Base-by-base conservation (phyloP, 2,113 vertebrate species). In the Suncus etruscus region DNA sequence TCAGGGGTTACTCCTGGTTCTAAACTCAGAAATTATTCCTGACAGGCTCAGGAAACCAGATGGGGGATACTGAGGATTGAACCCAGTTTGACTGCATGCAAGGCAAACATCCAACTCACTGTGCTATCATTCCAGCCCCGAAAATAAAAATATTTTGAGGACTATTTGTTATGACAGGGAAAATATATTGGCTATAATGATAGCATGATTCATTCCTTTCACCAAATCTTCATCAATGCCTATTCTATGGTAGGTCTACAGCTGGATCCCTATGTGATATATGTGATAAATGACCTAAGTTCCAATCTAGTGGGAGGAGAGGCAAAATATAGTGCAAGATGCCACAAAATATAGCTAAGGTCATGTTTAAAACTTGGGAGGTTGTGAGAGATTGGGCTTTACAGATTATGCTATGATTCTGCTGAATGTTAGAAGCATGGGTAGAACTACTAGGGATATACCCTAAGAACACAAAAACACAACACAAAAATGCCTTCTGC, bases 121-220 rank as follows among this genome's bases (percentile, higher is more conserved):
- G 39, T 39, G 39, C 15, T 54, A 54, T 7, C 51, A 10, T 7
- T 54, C 51, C 58, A 74, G 3, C 3, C 50, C 22, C 32, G 79
- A 29, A 83, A 78, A 63, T 89, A 74, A 91, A 79, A 15, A 75
- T 86, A 68, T 32, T 25, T 86, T 61, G 12, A 72, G 45, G 69
- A 83, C 68, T 48, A 63, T 74, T 45, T 70, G 18, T 63, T 31
- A 18, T 79, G 20, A 50, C 47, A 32, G 16, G 86, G 79, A 84
- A 80, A 70, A 58, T 31, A 81, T 69, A 9, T 81, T 50, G 27
- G 47, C 16, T 50, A 47, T 10, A 9, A 70, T 29, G 6, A 24
- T 75, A 27, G 4, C 25, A 32, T 47, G 24, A 50, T 51, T 68
- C 39, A 87, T 68, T 84, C 29, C 47, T 47, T 83, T 39, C 63